Evolutionary conservation across 2,113 vertebrate genomes (phyloP).

Genomic region (Elgaria multicarinata): DNA sequence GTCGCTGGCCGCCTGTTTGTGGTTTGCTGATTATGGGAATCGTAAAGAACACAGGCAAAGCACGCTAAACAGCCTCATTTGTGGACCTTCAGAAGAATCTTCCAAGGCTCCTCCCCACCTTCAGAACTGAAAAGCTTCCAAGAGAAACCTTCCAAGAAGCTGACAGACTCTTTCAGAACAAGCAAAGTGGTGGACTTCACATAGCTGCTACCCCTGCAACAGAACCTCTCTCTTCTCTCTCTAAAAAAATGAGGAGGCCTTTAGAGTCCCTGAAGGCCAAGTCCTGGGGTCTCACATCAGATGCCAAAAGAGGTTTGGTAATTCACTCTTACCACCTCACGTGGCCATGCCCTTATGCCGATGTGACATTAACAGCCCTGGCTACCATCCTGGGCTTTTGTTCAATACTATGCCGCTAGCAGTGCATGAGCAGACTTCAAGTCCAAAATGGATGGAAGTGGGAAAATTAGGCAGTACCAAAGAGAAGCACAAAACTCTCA

Average conservation of each 20-base stretch:
- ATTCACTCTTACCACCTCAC: neutral
- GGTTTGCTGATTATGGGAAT: constrained; percentile 57
- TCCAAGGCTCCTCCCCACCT: constrained; percentile 66
- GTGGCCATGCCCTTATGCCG: neutral
- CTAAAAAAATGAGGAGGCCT: neutral
- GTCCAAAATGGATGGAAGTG: neutral
- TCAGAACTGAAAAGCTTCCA: constrained; percentile 66
- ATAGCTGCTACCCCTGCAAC: constrained; percentile 17
- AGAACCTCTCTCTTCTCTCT: constrained; percentile 12
- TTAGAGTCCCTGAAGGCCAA: neutral
- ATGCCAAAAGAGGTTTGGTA: neutral
- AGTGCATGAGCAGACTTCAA: too few relatives aligned
- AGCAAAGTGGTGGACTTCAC: constrained; percentile 14
- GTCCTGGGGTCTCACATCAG: neutral
- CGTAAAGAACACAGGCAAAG: constrained; percentile 55
- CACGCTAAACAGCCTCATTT: constrained; percentile 18
- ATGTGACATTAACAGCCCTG: neutral
- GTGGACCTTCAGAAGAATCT: constrained; percentile 50
- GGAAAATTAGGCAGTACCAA: neutral
- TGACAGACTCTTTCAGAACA: neutral
- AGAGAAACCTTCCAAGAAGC: constrained; percentile 50
- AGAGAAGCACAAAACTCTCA: neutral
- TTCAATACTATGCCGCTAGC: neutral
- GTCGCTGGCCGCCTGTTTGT: constrained; percentile 55
- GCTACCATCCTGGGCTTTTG: too few relatives aligned